These are phyloP conservation scores for Leptinotarsa tumamoca DNA, from an alignment of 2,888 invertebrate species.

Conservation along the genomic window DNA sequence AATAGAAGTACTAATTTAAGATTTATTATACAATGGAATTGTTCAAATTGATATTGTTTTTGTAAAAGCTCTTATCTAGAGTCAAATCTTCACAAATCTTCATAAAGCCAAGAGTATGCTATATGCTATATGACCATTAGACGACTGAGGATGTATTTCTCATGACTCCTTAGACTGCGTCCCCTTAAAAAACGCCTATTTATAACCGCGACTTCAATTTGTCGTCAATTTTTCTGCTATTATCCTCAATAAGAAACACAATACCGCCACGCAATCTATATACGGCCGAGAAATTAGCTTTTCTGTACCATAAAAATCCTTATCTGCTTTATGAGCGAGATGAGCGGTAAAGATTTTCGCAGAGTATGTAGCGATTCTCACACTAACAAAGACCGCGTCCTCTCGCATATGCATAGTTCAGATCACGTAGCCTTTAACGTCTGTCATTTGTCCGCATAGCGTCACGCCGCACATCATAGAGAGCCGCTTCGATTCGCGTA, in stretches of 20 bases:
- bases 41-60: too few species aligned
- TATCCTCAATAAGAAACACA: slow-evolving; percentile 28
- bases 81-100: too few species aligned
- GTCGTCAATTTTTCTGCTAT: slow-evolving; percentile 36
- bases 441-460: slow-evolving; percentile 65
- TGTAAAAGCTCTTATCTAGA: too few species aligned
- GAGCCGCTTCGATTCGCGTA: slow-evolving; percentile 59
- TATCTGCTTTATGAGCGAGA: slow-evolving; percentile 52
- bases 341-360: slow-evolving; percentile 56
- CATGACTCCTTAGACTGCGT: background rate
- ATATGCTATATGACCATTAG: slow-evolving; percentile 41
- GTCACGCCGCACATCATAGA: slow-evolving; percentile 63
- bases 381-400: slow-evolving; percentile 57
- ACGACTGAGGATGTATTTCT: slow-evolving; percentile 35
- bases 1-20: too few species aligned
- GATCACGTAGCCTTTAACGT: slow-evolving; percentile 64
- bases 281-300: slow-evolving; percentile 51
- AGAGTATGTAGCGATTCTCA: slow-evolving; percentile 58
- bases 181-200: slow-evolving; percentile 29
- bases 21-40: too few species aligned
- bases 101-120: too few species aligned
- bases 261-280: slow-evolving; percentile 44
- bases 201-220: slow-evolving; percentile 33
- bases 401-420: slow-evolving; percentile 61
- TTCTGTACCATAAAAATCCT: slow-evolving; percentile 51